phyloP scores from a whole-genome alignment of 1,140 invertebrate species.

The Penaeus indicus region DNA sequence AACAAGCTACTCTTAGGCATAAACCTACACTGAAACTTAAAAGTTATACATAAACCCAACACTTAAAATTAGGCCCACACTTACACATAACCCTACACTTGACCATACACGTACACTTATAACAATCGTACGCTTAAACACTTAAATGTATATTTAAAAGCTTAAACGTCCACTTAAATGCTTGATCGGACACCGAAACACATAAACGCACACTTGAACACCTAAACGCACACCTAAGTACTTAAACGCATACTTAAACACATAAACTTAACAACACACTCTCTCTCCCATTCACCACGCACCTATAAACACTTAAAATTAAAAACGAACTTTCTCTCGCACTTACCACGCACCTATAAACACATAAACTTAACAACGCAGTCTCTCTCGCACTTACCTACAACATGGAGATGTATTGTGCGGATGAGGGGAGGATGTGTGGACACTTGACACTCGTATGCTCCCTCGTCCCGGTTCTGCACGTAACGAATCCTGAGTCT shows the following conservation, averaged over 20 bases:
- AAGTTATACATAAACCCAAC: no score
- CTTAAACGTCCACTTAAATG: no score
- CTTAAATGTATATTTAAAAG: no score
- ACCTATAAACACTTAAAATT: not conserved
- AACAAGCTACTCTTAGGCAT: not conserved
- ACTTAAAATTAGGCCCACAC: not conserved
- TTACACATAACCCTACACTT: no score
- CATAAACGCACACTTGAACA: no score
- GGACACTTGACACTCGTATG: constrained; percentile 85
- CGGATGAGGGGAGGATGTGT: constrained; percentile 82
- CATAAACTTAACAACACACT: no score
- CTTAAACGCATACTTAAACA: no score
- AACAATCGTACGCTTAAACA: no score
- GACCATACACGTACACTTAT: no score
- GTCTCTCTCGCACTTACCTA: constrained; percentile 75
- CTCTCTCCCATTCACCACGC: not conserved
- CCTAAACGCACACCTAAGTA: no score
- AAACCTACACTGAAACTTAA: not conserved
- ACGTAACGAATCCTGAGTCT: constrained; percentile 80
- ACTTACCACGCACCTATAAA: not conserved
- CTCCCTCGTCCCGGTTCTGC: constrained; percentile 80
- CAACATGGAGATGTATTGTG: constrained; percentile 80
- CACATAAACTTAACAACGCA: not conserved
- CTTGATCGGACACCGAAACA: no score
- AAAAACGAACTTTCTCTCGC: not conserved